Evolutionary conservation across 2,113 vertebrate species (phyloP).

Genomic region (Mixornis gularis): DNA sequence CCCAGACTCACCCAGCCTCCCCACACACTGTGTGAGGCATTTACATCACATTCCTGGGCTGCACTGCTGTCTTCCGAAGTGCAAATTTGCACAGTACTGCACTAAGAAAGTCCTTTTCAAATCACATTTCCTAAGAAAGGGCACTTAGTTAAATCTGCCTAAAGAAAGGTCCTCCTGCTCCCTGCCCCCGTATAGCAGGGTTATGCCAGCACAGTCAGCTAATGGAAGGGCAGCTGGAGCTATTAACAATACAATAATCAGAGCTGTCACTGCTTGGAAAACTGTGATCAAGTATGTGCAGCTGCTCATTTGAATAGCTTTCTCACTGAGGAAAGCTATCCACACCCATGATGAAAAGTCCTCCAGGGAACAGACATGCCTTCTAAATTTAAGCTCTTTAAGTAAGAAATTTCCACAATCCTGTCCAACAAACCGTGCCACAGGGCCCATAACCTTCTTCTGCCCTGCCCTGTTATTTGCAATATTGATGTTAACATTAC

Average conservation of each 20-base stretch:
- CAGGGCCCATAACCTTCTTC: not conserved
- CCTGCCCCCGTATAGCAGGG: not conserved
- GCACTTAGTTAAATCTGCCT: not conserved
- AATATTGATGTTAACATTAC: not conserved
- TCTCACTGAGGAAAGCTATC: not conserved
- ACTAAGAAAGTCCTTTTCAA: not conserved
- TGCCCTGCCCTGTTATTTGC: not conserved
- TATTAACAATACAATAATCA: not conserved
- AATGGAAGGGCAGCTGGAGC: not conserved
- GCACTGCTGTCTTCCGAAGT: not conserved
- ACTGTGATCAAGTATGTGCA: not conserved
- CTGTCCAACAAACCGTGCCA: not conserved
- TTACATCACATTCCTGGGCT: not conserved
- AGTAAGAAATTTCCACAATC: not conserved
- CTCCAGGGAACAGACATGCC: not conserved
- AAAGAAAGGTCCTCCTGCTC: not conserved
- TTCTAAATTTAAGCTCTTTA: not conserved
- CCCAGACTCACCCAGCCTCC: not conserved
- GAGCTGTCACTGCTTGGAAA: not conserved
- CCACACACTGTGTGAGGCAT: fast-evolving
- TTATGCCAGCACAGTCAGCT: not conserved
- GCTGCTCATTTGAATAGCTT: not conserved
- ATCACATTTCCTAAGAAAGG: not conserved
- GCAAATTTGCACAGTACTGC: not conserved
- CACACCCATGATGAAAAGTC: not conserved